These are phyloP conservation scores for Sisor rabdophorus DNA, from an alignment of 2,113 vertebrate species.

Conservation along the genomic window DNA sequence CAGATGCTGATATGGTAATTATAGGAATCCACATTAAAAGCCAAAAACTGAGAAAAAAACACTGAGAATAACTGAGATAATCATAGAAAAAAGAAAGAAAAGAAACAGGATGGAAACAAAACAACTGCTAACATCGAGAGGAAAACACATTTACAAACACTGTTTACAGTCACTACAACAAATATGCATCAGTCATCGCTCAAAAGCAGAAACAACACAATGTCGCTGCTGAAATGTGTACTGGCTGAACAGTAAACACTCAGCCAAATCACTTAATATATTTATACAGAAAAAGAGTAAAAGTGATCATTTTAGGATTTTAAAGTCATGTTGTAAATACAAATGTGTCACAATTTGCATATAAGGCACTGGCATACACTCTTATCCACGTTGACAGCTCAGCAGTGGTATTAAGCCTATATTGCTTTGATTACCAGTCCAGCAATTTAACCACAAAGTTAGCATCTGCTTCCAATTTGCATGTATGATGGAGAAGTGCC, in stretches of 20 bases:
- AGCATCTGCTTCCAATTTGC: neutral
- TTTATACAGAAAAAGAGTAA: neutral
- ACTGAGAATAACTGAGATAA: slow-evolving; percentile 30
- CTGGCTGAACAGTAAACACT: neutral
- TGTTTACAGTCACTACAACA: slow-evolving; percentile 14
- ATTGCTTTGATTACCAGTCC: too few species aligned
- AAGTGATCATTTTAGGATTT: neutral
- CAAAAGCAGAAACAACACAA: neutral
- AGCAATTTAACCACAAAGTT: too few species aligned
- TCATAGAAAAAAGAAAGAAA: slow-evolving; percentile 48
- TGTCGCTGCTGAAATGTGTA: slow-evolving; percentile 1
- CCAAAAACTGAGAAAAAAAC: slow-evolving; percentile 29
- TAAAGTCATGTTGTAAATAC: neutral
- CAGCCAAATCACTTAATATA: neutral
- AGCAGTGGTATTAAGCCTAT: too few species aligned
- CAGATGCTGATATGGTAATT: neutral
- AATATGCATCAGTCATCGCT: slow-evolving; percentile 1
- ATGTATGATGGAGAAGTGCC: neutral
- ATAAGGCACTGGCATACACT: neutral
- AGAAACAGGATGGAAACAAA: slow-evolving; percentile 54
- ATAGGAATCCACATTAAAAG: neutral
- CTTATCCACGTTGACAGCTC: too few species aligned
- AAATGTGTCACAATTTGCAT: neutral
- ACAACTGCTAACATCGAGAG: slow-evolving; percentile 51
- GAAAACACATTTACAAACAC: slow-evolving; percentile 48